phyloP scores from a whole-genome alignment of 2,888 invertebrate genomes.

The Byasa hedistus region DNA sequence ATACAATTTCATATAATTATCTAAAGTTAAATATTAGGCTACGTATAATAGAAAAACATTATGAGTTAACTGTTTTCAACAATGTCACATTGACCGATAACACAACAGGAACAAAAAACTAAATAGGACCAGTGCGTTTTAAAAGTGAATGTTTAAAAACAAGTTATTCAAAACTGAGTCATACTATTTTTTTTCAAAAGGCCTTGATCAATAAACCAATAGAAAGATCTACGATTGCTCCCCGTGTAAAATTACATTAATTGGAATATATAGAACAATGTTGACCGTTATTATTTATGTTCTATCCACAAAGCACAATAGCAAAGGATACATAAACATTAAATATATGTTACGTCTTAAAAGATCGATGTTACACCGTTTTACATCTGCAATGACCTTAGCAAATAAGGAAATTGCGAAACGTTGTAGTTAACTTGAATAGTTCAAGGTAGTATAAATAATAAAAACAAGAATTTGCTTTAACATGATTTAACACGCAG shows the following conservation, averaged over 20 bases:
- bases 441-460: not conserved
- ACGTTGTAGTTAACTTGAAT: not conserved
- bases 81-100: not conserved
- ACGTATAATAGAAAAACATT: not conserved
- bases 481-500: not conserved
- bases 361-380: not conserved
- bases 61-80: not conserved
- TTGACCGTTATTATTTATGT: no score
- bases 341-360: not conserved
- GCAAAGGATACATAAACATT: no score
- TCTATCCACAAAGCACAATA: no score
- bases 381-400: conserved; percentile 16
- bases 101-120: not conserved
- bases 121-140: not conserved
- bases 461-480: not conserved
- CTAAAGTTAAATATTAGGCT: not conserved
- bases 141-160: not conserved
- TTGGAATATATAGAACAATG: no score
- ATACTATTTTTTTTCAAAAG: no score
- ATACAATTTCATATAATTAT: not conserved
- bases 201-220: no score
- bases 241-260: no score
- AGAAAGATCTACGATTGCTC: no score
- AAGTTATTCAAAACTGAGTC: no score
- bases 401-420: conserved; percentile 10